These are phyloP conservation scores for Plusia festucae DNA, from an alignment of 2,888 invertebrate species.

Conservation along the genomic window DNA sequence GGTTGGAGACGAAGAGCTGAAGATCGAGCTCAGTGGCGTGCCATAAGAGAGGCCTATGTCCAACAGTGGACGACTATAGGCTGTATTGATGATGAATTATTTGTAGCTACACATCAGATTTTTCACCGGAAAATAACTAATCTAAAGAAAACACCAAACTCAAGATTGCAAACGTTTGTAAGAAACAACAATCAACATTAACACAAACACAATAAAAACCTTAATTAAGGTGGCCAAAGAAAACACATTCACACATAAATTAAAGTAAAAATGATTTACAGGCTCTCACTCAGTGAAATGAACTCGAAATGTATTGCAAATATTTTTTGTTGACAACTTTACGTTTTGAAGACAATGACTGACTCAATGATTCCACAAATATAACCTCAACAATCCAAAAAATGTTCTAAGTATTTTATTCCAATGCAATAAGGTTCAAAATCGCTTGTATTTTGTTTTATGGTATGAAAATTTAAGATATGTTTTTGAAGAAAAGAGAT, in stretches of 20 bases:
- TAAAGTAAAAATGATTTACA: slow-evolving; percentile 37
- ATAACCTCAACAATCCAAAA: slow-evolving; percentile 11
- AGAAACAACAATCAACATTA: not conserved
- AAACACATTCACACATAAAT: slow-evolving; percentile 20
- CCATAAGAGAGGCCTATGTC: no score
- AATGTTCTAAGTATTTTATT: accelerated
- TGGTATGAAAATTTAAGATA: slow-evolving; percentile 5
- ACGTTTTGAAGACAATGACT: slow-evolving; percentile 73
- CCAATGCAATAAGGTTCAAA: slow-evolving; percentile 12
- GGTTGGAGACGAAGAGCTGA: no score
- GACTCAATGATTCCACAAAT: slow-evolving; percentile 60
- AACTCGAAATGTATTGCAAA: slow-evolving; percentile 64
- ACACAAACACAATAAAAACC: not conserved
- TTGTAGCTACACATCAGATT: no score
- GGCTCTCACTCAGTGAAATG: slow-evolving; percentile 44
- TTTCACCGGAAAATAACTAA: no score
- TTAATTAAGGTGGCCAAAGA: slow-evolving; percentile 4
- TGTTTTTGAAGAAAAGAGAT: slow-evolving; percentile 17
- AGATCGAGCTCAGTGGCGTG: no score
- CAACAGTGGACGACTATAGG: no score
- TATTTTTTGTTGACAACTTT: slow-evolving; percentile 74
- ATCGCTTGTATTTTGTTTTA: not conserved
- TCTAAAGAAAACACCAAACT: no score
- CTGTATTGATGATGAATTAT: no score
- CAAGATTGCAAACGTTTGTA: not conserved